Evolutionary conservation across 2,113 vertebrate species (phyloP).

Genomic region (Misgurnus mizolepis): DNA sequence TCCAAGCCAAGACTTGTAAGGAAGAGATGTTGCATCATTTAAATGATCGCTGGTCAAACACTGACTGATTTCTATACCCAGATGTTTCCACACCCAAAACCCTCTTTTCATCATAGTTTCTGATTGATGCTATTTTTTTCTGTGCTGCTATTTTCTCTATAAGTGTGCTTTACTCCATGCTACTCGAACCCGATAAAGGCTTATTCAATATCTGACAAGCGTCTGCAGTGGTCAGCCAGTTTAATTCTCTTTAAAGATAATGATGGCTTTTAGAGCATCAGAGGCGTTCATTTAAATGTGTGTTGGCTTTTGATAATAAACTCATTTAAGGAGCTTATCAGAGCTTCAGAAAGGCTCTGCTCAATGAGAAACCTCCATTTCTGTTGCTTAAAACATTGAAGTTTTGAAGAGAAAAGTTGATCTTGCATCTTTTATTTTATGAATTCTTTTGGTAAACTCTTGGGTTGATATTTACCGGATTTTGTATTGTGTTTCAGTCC

Average conservation of each 20-base stretch:
- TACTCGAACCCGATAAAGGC: constrained; percentile 49
- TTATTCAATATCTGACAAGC: constrained; percentile 41
- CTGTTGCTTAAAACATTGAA: neutral
- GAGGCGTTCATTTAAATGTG: constrained; percentile 35
- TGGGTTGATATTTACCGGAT: neutral
- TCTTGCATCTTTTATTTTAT: neutral
- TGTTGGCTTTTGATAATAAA: constrained; percentile 44
- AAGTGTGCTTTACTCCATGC: neutral
- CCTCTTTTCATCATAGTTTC: constrained; percentile 6
- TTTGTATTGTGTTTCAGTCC: constrained; percentile 71
- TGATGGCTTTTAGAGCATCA: constrained; percentile 17
- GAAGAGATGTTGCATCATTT: neutral
- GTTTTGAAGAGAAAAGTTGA: neutral
- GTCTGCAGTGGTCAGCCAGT: constrained; percentile 28
- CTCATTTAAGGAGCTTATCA: constrained; percentile 42
- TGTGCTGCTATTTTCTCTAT: neutral
- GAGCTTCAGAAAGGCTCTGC: constrained; percentile 7
- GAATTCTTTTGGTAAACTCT: neutral
- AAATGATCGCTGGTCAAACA: neutral
- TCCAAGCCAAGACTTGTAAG: neutral
- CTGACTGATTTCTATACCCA: neutral
- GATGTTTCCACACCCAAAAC: neutral
- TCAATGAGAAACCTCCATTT: constrained; percentile 3
- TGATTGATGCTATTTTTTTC: neutral
- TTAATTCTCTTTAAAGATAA: constrained; percentile 37